These are phyloP conservation scores for Propsilocerus akamusi DNA, from an alignment of 1,140 invertebrate genomes.

Conservation along the genomic window DNA sequence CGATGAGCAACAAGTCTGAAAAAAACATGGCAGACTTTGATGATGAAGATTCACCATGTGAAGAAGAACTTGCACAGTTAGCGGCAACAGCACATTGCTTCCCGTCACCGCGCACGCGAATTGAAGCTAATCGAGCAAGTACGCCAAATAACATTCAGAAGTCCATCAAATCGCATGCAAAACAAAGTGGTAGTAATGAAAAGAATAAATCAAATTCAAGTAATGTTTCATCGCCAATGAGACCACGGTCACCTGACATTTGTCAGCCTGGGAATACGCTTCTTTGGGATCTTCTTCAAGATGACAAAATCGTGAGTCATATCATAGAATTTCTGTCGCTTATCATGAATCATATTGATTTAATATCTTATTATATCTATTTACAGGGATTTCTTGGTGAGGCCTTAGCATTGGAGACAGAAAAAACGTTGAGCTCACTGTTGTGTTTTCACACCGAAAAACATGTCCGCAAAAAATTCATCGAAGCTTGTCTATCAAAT, in stretches of 20 bases:
- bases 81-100: conserved; percentile 12
- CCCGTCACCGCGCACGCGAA: not conserved
- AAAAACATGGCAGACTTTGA: conserved; percentile 91
- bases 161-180: conserved; percentile 7
- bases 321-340: no score
- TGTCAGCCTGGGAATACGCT: conserved; percentile 77
- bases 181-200: not conserved
- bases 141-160: conserved; percentile 5
- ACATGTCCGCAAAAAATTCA: conserved; percentile 79
- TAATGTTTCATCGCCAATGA: conserved; percentile 28
- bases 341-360: not conserved
- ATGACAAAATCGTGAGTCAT: conserved; percentile 66
- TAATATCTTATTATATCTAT: conserved; percentile 10
- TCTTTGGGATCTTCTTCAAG: conserved; percentile 85
- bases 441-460: conserved; percentile 79
- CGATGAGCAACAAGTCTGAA: conserved; percentile 83
- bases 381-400: conserved; percentile 61
- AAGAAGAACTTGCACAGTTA: conserved; percentile 51
- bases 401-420: conserved; percentile 73
- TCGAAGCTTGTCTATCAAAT: conserved; percentile 84
- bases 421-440: conserved; percentile 74
- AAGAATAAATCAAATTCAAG: conserved; percentile 8
- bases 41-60: conserved; percentile 73
- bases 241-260: conserved; percentile 52
- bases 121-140: conserved; percentile 1